These are phyloP conservation scores for Drosophila pruinosa DNA, from an alignment of 1,140 invertebrate species.

Conservation along the genomic window DNA sequence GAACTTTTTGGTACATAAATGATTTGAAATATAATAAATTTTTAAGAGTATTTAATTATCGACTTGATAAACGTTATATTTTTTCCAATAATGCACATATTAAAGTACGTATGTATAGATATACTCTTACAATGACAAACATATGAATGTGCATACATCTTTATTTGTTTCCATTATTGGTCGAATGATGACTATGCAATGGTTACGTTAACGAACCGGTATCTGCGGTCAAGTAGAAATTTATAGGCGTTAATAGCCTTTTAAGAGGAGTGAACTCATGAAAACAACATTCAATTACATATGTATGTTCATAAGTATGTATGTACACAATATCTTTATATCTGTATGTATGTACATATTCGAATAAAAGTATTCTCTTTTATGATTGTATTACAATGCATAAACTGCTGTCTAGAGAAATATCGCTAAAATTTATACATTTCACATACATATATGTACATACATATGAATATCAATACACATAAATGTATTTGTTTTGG, in stretches of 20 bases:
- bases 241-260: conserved; percentile 16
- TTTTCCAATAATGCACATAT: not conserved
- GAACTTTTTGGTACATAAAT: not conserved
- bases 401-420: conserved; percentile 6
- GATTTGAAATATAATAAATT: not conserved
- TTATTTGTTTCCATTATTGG: conserved; percentile 11
- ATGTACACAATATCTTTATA: not conserved
- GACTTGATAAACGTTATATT: not conserved
- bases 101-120: not conserved
- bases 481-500: conserved; percentile 1
- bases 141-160: not conserved
- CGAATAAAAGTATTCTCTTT: not conserved
- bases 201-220: conserved; percentile 21
- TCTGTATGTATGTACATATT: not conserved
- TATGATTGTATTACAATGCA: not conserved
- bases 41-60: not conserved
- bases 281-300: not conserved
- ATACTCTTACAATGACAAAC: not conserved
- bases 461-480: too few relatives aligned
- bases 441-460: too few relatives aligned
- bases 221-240: conserved; percentile 19
- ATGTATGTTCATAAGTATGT: not conserved
- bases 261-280: conserved; percentile 6
- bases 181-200: conserved; percentile 19
- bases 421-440: not conserved